Evolutionary conservation across 2,888 invertebrate genomes (phyloP), one percentile per base, ranked within the genome.

Genomic region (Brenthis hecate): DNA sequence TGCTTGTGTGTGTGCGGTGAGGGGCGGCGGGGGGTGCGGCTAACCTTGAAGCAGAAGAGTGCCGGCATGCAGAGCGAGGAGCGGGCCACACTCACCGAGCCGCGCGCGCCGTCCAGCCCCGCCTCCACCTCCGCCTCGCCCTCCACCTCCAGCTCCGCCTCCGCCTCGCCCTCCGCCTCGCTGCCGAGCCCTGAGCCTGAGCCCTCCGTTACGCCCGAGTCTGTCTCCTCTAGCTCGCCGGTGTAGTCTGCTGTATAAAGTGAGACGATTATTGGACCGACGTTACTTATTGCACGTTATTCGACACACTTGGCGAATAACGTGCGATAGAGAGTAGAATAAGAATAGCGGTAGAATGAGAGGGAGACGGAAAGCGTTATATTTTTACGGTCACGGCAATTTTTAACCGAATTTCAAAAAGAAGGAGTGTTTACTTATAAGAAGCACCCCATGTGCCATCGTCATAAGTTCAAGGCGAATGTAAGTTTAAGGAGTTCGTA

Each of bases 41-140:
- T 91, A 95, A 96, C 96, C 96, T 96, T 96, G 94, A 96, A 96
- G 96, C 96, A 96, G 94, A 96, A 95, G 94, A 96, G 95, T 95
- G 95, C 94, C 90, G 96, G 96, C 96, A 96, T 96, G 96, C 96
- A 96, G 94, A 96, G 95, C 93, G 95, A 95, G 94, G 95, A 94
- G 81, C 82, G 80, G 78, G 80, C 80, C 83, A 82, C 88, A 89
- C 89, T 89, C 89, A 89, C 90, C 69, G 67, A 70, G 74, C 68
- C 73, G 71, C 68, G 62, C 71, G 79, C 77, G 65, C n/a, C 51
- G 16, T 51, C 51, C n/a, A 74, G 67, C 69, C 69, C 56, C 66
- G 56, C 72, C 13, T 48, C 71, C n/a, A 56, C 57, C 65, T 54
- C 62, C 48, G 28, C 70, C 68, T 56, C 68, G 48, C 53, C 28